Conservation (phyloP, 37 sponge, comb jelly and placozoan species). For the Hexactinellida sp. region DNA sequence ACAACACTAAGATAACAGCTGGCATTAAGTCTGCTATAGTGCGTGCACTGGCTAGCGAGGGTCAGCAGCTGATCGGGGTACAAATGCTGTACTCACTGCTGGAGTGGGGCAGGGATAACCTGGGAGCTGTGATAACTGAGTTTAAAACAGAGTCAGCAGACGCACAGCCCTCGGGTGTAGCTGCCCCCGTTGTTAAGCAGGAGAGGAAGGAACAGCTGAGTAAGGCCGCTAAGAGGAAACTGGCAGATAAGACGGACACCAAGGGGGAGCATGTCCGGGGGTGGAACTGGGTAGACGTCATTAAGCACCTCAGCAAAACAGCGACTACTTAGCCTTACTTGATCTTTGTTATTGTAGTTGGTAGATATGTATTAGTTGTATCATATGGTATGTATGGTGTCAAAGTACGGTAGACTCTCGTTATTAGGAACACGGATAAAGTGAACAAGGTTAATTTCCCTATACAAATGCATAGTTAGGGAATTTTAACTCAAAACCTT, state of each 20-base stretch:
- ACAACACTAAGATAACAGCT: neutral
- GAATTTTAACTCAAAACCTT: too few relatives aligned
- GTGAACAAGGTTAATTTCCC: too few relatives aligned
- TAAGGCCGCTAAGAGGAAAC: slow-evolving; percentile 59
- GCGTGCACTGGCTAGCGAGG: slow-evolving; percentile 25
- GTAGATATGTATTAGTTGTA: too few relatives aligned
- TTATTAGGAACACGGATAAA: too few relatives aligned
- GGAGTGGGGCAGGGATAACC: slow-evolving; percentile 58
- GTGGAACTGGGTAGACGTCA: slow-evolving; percentile 82
- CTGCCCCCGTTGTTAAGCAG: slow-evolving; percentile 6
- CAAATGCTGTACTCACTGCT: slow-evolving; percentile 72
- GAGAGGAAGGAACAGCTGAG: slow-evolving; percentile 50
- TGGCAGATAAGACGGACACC: slow-evolving; percentile 54
- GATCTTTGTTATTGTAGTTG: too few relatives aligned
- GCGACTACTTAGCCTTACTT: too few relatives aligned
- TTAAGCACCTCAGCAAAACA: slow-evolving; percentile 40
- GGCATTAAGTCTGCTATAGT: neutral
- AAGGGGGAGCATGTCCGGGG: slow-evolving; percentile 68
- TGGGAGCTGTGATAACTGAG: slow-evolving; percentile 35
- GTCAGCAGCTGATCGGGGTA: slow-evolving; percentile 33
- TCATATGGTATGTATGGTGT: too few relatives aligned
- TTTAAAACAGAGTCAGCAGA: neutral
- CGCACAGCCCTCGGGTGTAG: neutral
- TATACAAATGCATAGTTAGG: too few relatives aligned
- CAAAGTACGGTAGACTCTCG: too few relatives aligned